Percentiles rank a stretch among this genome's conserved stretches.
Evolutionary conservation across 1,140 invertebrate genomes (phyloP).

Genomic region (Asobara japonica): DNA sequence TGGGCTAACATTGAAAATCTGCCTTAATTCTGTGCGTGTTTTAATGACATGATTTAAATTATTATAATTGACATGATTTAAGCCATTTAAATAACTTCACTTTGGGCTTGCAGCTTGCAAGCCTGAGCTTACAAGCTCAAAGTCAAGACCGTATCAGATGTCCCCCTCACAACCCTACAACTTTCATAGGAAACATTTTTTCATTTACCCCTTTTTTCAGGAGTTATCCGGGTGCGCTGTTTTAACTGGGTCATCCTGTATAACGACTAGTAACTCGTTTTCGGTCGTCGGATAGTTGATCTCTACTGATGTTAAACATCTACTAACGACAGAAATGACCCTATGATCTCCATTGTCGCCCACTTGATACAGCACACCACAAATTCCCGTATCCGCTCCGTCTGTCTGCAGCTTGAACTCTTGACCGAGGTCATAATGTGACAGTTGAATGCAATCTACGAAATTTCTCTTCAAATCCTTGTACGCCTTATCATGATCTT

Average conservation of each 20-base stretch:
- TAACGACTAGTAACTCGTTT: not conserved
- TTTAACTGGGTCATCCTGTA: not conserved
- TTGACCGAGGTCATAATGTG: not conserved
- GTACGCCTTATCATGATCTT: not conserved
- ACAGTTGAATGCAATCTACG: not conserved
- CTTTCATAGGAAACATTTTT: too few relatives aligned
- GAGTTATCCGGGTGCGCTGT: too few relatives aligned
- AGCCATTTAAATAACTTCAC: too few relatives aligned
- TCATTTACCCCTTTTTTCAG: too few relatives aligned
- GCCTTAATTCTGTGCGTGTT: too few relatives aligned
- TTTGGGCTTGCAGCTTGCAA: too few relatives aligned
- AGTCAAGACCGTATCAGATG: too few relatives aligned
- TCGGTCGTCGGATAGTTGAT: not conserved
- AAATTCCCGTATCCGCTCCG: not conserved
- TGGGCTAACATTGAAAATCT: too few relatives aligned
- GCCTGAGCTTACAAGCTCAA: too few relatives aligned
- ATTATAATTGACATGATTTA: too few relatives aligned
- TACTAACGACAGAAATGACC: not conserved
- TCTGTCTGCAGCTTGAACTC: slow-evolving; percentile 1
- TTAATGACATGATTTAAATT: too few relatives aligned
- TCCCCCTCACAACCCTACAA: too few relatives aligned
- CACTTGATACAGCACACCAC: not conserved
- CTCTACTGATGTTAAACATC: not conserved
- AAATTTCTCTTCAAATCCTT: slow-evolving; percentile 5
- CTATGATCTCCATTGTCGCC: not conserved